Evolutionary conservation across 2,888 invertebrate genomes (phyloP), one percentile per base, ranked within the genome.

Genomic region (Eulithis prunata): DNA sequence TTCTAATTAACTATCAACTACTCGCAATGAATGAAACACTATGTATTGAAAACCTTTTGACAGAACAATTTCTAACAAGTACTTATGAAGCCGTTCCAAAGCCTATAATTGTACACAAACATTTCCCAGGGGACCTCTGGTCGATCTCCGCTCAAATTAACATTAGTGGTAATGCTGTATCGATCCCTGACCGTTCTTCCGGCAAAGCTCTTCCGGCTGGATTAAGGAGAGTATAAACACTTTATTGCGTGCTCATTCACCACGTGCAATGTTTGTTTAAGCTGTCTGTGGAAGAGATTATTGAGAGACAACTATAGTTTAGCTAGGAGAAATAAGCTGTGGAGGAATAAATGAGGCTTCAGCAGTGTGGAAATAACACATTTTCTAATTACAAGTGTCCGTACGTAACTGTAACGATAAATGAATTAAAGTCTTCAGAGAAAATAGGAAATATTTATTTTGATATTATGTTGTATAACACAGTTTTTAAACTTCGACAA

Each of bases 81-180:
- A 11, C 21, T 43, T 8, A 21, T 21, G 21, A 47, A 56, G 43
- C 10, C 13, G 36, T 56, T 43, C 46, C 46, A 51, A 54, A 28
- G 54, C 47, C 57, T 47, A 45, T 51, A 43, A 55, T 52, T 53
- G 47, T 63, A 47, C 52, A 54, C 43, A 36, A 46, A 52, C 45
- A 61, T 54, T 13, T 47, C 59, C 14, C 52, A 13, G 4, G 45
- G 47, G 62, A 51, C 45, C 14, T 14, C 13, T 47, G 58, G 21
- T 13, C 54, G 66, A 66, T 60, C 65, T 54, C 55, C 45, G 41
- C 57, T 46, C 56, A 64, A 83, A 84, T 84, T 82, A 84, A 80
- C 82, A 81, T 83, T 83, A 83, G 85, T 78, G 84, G 74, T 86
- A 84, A 86, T 85, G 79, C 84, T 85, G 75, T 82, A 83, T 82